phyloP scores from a whole-genome alignment of 2,113 vertebrate species.

The Chunga burmeisteri region DNA sequence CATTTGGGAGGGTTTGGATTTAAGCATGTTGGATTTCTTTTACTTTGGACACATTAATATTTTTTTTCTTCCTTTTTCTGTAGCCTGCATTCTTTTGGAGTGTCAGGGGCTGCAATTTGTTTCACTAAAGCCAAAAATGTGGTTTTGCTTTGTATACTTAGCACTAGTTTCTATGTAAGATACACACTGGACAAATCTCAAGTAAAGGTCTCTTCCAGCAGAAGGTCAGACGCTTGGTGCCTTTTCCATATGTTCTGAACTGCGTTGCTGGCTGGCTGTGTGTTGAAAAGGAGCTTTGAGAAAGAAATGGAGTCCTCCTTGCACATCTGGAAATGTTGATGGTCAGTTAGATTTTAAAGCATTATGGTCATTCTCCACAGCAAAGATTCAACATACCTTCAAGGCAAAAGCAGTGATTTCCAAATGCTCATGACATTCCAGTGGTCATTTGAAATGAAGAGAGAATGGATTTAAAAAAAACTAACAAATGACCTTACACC shows the following conservation, averaged over 20 bases:
- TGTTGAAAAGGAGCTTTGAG: slow-evolving; percentile 45
- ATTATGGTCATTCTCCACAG: slow-evolving; percentile 48
- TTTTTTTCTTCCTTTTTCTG: slow-evolving; percentile 27
- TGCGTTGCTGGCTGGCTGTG: not conserved
- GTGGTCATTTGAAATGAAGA: slow-evolving; percentile 18
- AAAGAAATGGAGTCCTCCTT: slow-evolving; percentile 32
- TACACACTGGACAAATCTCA: slow-evolving; percentile 40
- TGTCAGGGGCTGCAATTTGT: slow-evolving; percentile 7
- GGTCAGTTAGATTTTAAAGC: slow-evolving; percentile 55
- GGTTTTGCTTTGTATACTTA: slow-evolving; percentile 51
- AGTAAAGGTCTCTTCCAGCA: slow-evolving; percentile 47
- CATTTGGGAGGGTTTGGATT: slow-evolving; percentile 1
- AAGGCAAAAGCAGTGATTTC: slow-evolving; percentile 49
- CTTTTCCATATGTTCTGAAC: slow-evolving; percentile 63
- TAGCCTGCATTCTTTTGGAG: slow-evolving; percentile 35
- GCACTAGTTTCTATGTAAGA: slow-evolving; percentile 49
- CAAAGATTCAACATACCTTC: slow-evolving; percentile 42
- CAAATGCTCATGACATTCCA: slow-evolving; percentile 33
- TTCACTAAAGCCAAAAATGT: slow-evolving; percentile 13
- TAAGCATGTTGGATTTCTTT: not conserved
- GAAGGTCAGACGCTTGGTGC: slow-evolving; percentile 26
- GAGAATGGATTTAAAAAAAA: not conserved
- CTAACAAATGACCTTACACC: slow-evolving; percentile 20
- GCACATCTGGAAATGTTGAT: slow-evolving; percentile 75
- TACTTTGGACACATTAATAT: not conserved